These are phyloP conservation scores for Campoletis sonorensis DNA, from an alignment of 1,140 invertebrate species.

Conservation along the genomic window DNA sequence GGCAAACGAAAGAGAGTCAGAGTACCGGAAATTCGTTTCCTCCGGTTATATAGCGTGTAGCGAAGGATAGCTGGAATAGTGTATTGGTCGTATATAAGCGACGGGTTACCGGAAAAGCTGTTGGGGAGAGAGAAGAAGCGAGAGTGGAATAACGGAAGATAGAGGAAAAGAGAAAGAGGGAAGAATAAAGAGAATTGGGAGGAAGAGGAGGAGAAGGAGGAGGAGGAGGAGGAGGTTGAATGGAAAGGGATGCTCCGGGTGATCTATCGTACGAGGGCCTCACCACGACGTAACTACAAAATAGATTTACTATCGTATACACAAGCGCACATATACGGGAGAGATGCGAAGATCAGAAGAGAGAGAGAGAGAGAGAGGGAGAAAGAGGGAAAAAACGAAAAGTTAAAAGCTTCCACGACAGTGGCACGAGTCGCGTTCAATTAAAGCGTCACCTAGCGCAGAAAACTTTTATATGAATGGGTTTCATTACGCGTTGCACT, in stretches of 20 bases:
- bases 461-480: constrained; percentile 74
- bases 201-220: constrained; percentile 2
- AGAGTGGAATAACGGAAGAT: background rate
- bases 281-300: background rate
- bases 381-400: constrained; percentile 23
- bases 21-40: constrained; percentile 46
- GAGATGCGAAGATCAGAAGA: background rate
- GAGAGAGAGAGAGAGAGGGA: constrained; percentile 39
- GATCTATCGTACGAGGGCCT: background rate
- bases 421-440: constrained; percentile 61
- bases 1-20: constrained; percentile 41
- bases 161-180: constrained; percentile 30
- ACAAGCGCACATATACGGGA: background rate
- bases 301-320: background rate
- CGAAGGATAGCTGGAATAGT: constrained; percentile 19
- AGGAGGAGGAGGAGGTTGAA: background rate
- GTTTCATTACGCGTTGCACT: constrained; percentile 72
- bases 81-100: constrained; percentile 28
- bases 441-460: constrained; percentile 70
- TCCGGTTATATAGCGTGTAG: background rate
- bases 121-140: constrained; percentile 24
- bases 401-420: constrained; percentile 39
- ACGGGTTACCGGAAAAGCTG: constrained; percentile 35
- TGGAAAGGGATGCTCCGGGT: background rate
- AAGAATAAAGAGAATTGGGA: background rate